These are phyloP conservation scores for Echinarachnius parma DNA, from an alignment of 53 echinoderm and acorn worm species.

Conservation along the genomic window DNA sequence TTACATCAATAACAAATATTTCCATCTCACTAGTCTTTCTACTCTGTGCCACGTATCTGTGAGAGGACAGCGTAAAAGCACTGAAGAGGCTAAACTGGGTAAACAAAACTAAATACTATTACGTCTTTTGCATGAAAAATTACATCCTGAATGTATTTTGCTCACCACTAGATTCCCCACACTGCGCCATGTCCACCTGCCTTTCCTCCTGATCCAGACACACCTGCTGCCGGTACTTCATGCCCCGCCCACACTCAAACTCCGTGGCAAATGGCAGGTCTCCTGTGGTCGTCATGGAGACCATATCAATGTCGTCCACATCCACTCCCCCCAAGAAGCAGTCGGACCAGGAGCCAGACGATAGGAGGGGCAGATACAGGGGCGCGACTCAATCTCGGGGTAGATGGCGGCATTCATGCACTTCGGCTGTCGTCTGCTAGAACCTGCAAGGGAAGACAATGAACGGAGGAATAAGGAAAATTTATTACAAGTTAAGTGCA, in stretches of 20 bases:
- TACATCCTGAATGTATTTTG: too few relatives aligned
- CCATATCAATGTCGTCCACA: conserved; percentile 38
- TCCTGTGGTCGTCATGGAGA: conserved; percentile 23
- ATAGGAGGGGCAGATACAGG: conserved; percentile 73
- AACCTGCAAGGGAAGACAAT: too few relatives aligned
- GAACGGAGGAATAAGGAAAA: too few relatives aligned
- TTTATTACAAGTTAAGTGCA: too few relatives aligned
- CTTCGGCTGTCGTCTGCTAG: conserved; percentile 46
- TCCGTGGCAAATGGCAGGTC: too few relatives aligned
- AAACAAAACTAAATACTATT: too few relatives aligned
- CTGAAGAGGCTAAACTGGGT: too few relatives aligned
- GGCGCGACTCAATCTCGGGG: conserved; percentile 52
- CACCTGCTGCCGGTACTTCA: conserved; percentile 56
- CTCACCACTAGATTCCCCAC: conserved; percentile 62
- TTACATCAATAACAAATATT: too few relatives aligned
- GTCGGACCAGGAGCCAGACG: conserved; percentile 67
- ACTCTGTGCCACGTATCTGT: too few relatives aligned
- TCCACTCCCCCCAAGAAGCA: conserved; percentile 67
- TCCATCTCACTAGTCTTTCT: too few relatives aligned
- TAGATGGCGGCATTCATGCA: conserved; percentile 49
- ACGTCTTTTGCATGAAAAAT: too few relatives aligned
- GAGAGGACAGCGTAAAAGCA: too few relatives aligned
- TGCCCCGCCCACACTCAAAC: conserved; percentile 72
- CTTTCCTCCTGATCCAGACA: conserved; percentile 70
- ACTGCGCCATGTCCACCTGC: conserved; percentile 55